phyloP scores from a whole-genome alignment of 2,888 invertebrate species.

The Steinernema carpocapsae region DNA sequence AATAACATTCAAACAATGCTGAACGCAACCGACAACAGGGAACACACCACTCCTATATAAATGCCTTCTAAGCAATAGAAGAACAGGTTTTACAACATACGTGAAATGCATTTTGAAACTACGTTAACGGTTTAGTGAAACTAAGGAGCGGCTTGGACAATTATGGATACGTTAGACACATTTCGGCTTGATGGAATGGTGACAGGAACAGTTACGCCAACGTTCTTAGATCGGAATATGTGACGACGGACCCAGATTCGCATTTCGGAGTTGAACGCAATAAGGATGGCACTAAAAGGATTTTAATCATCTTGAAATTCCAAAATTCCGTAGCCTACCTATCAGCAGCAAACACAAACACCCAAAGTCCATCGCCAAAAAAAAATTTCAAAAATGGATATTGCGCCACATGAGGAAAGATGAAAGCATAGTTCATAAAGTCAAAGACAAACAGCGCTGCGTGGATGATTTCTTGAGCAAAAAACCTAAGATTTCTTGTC shows the following conservation, averaged over 20 bases:
- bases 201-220: background rate
- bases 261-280: background rate
- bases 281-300: background rate
- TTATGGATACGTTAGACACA: too few species aligned
- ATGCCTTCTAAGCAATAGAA: too few species aligned
- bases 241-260: background rate
- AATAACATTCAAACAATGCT: too few species aligned
- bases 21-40: too few species aligned
- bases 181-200: too few species aligned
- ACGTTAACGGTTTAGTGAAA: too few species aligned
- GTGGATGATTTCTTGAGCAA: background rate
- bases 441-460: background rate
- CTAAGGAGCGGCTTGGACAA: too few species aligned
- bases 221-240: background rate
- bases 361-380: background rate
- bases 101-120: too few species aligned
- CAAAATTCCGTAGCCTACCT: background rate
- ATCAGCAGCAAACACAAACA: background rate
- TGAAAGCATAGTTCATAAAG: background rate
- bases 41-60: too few species aligned
- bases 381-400: background rate
- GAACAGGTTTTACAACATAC: too few species aligned
- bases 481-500: background rate
- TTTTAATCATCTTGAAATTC: background rate
- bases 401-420: background rate